These are phyloP conservation scores for Mamestra configurata DNA, from an alignment of 1,140 invertebrate species.

Conservation along the genomic window DNA sequence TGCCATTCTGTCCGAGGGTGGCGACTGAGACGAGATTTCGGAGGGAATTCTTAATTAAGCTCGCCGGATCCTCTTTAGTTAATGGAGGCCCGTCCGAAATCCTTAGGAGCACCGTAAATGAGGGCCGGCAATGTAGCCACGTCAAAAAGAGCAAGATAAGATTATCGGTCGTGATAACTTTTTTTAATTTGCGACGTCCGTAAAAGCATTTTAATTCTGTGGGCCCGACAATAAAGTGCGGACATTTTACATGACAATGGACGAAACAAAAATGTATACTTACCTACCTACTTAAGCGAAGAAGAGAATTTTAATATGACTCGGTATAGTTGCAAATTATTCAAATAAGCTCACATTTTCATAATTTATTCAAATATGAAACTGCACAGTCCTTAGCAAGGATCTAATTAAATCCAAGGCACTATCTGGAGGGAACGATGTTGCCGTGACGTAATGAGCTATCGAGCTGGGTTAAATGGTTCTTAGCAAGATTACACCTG, in stretches of 20 bases:
- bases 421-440: slow-evolving; percentile 29
- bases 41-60: slow-evolving; percentile 87
- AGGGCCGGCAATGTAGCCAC: slow-evolving; percentile 66
- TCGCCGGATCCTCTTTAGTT: slow-evolving; percentile 78
- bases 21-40: slow-evolving; percentile 77
- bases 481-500: slow-evolving; percentile 6
- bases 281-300: background rate
- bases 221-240: slow-evolving; percentile 6
- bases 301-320: slow-evolving; percentile 9
- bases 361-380: slow-evolving; percentile 41
- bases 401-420: slow-evolving; percentile 31
- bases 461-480: slow-evolving; percentile 17
- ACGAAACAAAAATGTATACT: background rate
- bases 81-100: slow-evolving; percentile 78
- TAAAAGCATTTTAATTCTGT: slow-evolving; percentile 45
- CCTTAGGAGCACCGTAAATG: slow-evolving; percentile 76
- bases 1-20: slow-evolving; percentile 74
- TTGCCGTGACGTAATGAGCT: slow-evolving; percentile 1
- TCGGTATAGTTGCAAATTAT: slow-evolving; percentile 26
- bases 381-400: slow-evolving; percentile 4
- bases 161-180: slow-evolving; percentile 62
- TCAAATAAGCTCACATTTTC: slow-evolving; percentile 21
- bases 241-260: slow-evolving; percentile 39
- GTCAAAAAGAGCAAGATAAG: slow-evolving; percentile 63
- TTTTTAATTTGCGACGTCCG: slow-evolving; percentile 60